Evolutionary conservation across 2,888 invertebrate genomes (phyloP), one percentile per base, ranked within the genome.

Genomic region (Phorcus lineatus): DNA sequence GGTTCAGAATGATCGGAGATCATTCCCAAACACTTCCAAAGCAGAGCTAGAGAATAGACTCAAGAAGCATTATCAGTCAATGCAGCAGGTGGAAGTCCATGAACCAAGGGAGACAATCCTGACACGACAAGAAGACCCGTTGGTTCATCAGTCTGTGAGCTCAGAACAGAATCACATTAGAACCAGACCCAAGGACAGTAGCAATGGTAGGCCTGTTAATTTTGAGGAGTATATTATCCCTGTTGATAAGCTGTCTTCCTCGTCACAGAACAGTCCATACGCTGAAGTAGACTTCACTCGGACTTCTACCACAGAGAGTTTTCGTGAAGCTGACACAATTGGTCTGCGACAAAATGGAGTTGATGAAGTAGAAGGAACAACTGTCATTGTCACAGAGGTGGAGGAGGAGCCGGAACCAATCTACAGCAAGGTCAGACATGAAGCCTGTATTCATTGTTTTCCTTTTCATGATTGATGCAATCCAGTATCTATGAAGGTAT

Each of bases 201-300:
- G 13, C 47, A 47, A 13, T 47, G 40, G 36, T 16, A 9, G 40
- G 24, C 70, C 70, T 31, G 19, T 70, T 2, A 70, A 70, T 19
- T 70, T 70, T 11, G 70, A 70, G 70, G 70, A 70, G 36, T 70
- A 70, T 70, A 36, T 70, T 19, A 70, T 70, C 0, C 70, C 70
- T 7, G 36, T 36, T 36, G 36, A n/a, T 36, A 70, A n/a, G 28
- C 2, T 70, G 9, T 36, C 70, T 40, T 36, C 47, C 6, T 9
- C 47, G 6, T 47, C 47, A 13, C 11, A 40, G 70, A 19, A 70
- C 70, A n/a, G 19, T 57, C 19, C 47, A 47, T 47, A 47, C 13
- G 13, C 47, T 47, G 47, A 47, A 13, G 13, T 47, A 47, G 47
- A 47, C 13, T 47, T 47, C 11, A 47, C 47, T 47, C 47, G 47